Conservation (phyloP, 92 coral and sea anemone genomes). For the Virgularia gustaviana region DNA sequence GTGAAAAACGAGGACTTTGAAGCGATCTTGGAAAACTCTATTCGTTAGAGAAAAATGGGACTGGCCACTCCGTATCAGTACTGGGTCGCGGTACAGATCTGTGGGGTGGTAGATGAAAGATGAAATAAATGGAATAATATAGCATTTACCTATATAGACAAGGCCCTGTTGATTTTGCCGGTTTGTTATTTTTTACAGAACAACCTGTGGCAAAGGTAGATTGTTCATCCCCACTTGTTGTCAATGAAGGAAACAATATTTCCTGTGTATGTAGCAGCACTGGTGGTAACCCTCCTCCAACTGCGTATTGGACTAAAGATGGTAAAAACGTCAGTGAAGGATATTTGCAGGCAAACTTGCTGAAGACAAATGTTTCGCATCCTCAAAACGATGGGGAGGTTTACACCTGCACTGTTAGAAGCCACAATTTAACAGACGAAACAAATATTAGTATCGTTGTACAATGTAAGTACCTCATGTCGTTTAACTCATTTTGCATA, state of each 20-base stretch:
- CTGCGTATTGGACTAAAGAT: conserved; percentile 5
- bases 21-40: no score
- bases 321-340: background rate
- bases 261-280: background rate
- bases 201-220: background rate
- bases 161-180: no score
- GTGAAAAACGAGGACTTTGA: no score
- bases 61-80: no score
- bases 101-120: no score
- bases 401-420: conserved; percentile 9
- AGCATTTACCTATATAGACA: no score
- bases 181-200: background rate
- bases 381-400: background rate
- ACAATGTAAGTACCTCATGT: background rate
- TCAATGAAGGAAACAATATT: background rate
- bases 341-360: background rate
- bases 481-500: no score
- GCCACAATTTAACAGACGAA: background rate
- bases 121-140: no score
- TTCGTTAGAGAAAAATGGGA: no score
- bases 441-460: background rate
- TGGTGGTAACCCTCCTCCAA: conserved; percentile 22
- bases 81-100: no score
- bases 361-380: background rate
- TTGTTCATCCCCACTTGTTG: background rate